Conservation (phyloP, 92 coral and sea anemone species). For the Umimayanthus kanabou region DNA sequence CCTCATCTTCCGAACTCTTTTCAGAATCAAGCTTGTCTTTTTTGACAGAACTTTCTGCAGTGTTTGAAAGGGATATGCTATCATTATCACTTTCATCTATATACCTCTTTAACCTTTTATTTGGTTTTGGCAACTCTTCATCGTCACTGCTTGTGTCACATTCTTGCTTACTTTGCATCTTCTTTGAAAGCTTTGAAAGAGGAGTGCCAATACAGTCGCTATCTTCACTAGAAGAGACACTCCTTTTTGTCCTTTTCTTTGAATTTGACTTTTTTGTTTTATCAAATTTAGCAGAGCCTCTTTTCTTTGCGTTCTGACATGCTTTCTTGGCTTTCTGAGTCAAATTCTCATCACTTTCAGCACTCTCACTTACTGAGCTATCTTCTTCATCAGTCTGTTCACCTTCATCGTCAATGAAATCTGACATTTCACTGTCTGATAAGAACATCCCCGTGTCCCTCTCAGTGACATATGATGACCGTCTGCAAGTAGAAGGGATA, state of each 20-base stretch:
- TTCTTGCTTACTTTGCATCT: not conserved
- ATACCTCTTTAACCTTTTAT: not conserved
- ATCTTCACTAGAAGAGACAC: slow-evolving; percentile 35
- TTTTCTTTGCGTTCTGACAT: not conserved
- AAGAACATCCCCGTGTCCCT: slow-evolving; percentile 53
- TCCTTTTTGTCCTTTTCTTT: not conserved
- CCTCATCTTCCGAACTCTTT: slow-evolving; percentile 23
- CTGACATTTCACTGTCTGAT: slow-evolving; percentile 81
- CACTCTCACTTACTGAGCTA: slow-evolving; percentile 28
- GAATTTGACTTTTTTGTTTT: not conserved
- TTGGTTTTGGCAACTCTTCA: slow-evolving; percentile 7
- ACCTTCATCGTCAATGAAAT: slow-evolving; percentile 84
- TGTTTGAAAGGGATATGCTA: not conserved
- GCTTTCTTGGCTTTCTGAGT: not conserved
- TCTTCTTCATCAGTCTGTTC: slow-evolving; percentile 39
- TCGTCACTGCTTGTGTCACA: not conserved
- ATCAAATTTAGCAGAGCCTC: not conserved
- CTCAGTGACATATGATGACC: slow-evolving; percentile 83
- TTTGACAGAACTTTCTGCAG: not conserved
- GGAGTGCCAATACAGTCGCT: not conserved
- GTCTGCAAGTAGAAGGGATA: slow-evolving; percentile 25
- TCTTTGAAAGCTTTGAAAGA: not conserved
- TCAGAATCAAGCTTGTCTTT: not conserved
- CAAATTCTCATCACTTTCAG: slow-evolving; percentile 22
- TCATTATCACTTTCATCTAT: slow-evolving; percentile 16